A percentile compares a stretch with the other conserved stretches of the same genome.
Evolutionary conservation across 1,140 invertebrate species (phyloP).

Genomic region (Apis cerana): DNA sequence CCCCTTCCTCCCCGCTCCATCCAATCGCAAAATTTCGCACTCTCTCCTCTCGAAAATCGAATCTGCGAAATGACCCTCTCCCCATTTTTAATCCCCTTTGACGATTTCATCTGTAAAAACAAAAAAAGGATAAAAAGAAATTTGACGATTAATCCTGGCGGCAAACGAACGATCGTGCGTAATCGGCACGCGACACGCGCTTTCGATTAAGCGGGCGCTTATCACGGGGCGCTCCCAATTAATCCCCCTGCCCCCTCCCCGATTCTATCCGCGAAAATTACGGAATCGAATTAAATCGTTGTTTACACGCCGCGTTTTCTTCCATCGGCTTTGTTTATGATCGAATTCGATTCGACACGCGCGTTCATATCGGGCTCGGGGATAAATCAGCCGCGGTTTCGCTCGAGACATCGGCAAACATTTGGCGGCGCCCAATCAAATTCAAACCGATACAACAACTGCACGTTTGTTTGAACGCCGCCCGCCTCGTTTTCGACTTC

Average conservation of each 20-base stretch:
- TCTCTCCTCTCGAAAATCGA: no score
- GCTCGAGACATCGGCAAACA: slow-evolving; percentile 52
- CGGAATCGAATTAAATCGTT: slow-evolving; percentile 63
- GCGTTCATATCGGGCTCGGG: slow-evolving; percentile 7
- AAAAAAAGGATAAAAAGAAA: neutral
- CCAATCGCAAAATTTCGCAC: no score
- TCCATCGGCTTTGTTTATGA: slow-evolving; percentile 61
- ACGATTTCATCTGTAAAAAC: no score
- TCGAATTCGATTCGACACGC: slow-evolving; percentile 59
- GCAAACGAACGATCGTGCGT: neutral
- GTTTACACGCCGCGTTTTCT: slow-evolving; percentile 61
- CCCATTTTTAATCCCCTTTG: no score
- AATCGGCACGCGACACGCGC: neutral
- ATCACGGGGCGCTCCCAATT: slow-evolving; percentile 26
- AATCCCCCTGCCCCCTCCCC: slow-evolving; percentile 7
- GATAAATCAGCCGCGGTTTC: neutral
- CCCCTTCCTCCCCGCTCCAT: no score
- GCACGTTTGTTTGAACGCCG: neutral
- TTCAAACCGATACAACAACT: slow-evolving; percentile 14
- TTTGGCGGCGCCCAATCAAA: slow-evolving; percentile 53
- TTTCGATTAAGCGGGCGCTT: slow-evolving; percentile 28
- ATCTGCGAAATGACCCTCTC: no score
- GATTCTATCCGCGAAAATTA: slow-evolving; percentile 48
- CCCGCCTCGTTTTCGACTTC: neutral
- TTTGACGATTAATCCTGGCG: neutral